Conservation (phyloP, 2,797 vertebrate genomes). For the Emydoidea blandingii region DNA sequence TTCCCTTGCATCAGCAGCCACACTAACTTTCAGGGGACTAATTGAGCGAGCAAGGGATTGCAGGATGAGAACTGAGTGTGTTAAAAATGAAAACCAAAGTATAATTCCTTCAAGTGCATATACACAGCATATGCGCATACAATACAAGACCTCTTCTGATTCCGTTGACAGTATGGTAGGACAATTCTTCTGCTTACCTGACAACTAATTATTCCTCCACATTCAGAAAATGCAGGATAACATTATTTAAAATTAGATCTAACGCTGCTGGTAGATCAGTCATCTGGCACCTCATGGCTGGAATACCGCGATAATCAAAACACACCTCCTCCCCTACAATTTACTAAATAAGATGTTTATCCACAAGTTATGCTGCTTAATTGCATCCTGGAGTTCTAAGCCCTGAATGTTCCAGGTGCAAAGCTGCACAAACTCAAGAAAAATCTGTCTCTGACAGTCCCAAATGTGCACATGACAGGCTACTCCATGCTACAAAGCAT, state of each 20-base stretch:
- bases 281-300: not conserved
- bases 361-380: not conserved
- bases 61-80: not conserved
- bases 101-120: not conserved
- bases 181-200: not conserved
- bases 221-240: not conserved
- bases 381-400: conserved; percentile 3
- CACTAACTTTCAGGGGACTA: not conserved
- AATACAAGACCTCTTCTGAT: not conserved
- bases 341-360: conserved; percentile 16
- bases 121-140: not conserved
- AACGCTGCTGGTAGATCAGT: conserved; percentile 3
- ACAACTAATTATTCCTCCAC: rapidly evolving
- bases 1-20: not conserved
- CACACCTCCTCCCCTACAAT: not conserved
- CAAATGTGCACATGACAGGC: not conserved
- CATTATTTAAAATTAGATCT: not conserved
- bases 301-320: not conserved
- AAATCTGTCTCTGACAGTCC: not conserved
- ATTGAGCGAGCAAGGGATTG: not conserved
- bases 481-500: not conserved
- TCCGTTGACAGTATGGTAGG: not conserved
- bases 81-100: not conserved
- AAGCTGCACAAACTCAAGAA: not conserved
- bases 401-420: not conserved